phyloP scores from a whole-genome alignment of 2,797 vertebrate genomes.

The Spinus pinus region DNA sequence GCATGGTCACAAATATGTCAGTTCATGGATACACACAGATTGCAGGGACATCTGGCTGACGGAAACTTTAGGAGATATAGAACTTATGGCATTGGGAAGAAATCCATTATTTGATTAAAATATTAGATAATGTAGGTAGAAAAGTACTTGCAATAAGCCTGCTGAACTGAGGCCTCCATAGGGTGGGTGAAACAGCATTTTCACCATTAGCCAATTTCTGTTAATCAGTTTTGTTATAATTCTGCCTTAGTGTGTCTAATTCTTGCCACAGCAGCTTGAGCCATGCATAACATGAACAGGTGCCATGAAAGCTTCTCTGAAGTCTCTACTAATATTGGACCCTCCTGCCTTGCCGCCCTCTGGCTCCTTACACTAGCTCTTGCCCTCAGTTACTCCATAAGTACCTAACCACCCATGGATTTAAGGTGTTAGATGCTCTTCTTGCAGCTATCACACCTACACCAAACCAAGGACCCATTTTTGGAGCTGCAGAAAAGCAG shows the following conservation, averaged over 20 bases:
- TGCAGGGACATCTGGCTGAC: constrained; percentile 71
- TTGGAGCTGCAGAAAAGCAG: neutral
- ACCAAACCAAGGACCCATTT: neutral
- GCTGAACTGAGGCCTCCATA: constrained; percentile 18
- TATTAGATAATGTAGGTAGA: constrained; percentile 57
- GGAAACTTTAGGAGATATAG: constrained; percentile 26
- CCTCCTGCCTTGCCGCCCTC: neutral
- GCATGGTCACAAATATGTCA: constrained; percentile 31
- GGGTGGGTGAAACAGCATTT: neutral
- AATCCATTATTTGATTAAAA: constrained; percentile 64
- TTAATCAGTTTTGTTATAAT: constrained; percentile 64
- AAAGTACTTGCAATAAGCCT: constrained; percentile 34
- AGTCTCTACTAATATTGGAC: neutral
- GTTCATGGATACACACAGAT: constrained; percentile 62
- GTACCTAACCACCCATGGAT: neutral
- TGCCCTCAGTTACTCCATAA: neutral
- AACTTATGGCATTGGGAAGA: constrained; percentile 33
- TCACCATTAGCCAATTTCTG: constrained; percentile 52
- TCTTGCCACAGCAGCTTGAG: constrained; percentile 4
- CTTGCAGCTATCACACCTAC: neutral
- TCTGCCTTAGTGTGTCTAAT: constrained; percentile 44
- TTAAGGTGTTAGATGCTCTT: accelerated
- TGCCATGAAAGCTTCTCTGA: neutral
- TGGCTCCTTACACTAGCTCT: neutral
- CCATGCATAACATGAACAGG: neutral